Evolutionary conservation across 2,888 invertebrate genomes (phyloP).

Genomic region (Smittia aterrima): DNA sequence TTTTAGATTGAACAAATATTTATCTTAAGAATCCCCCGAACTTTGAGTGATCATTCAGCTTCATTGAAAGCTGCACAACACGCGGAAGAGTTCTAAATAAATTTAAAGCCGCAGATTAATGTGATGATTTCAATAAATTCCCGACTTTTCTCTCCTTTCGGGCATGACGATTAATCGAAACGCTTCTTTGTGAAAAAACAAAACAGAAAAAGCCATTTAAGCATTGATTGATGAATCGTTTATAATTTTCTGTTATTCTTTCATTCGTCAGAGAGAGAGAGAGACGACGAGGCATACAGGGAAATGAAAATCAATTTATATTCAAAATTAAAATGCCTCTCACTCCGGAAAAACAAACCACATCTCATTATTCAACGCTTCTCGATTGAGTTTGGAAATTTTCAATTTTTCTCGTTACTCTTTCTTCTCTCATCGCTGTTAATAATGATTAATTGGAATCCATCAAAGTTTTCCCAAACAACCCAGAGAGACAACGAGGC

Average conservation of each 20-base stretch:
- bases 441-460: conserved; percentile 42
- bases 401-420: conserved; percentile 37
- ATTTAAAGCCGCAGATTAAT: conserved; percentile 6
- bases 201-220: conserved; percentile 17
- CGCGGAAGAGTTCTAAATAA: too few relatives aligned
- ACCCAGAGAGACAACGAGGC: neutral
- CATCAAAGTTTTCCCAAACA: conserved; percentile 24
- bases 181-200: conserved; percentile 10
- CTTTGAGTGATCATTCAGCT: neutral
- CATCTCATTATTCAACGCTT: conserved; percentile 36
- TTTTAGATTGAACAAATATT: conserved; percentile 2
- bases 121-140: conserved; percentile 29
- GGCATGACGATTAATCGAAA: neutral
- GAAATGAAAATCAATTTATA: conserved; percentile 27
- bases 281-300: neutral
- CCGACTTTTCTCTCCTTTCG: neutral
- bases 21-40: conserved; percentile 1
- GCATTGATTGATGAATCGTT: conserved; percentile 35
- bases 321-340: conserved; percentile 21
- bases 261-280: neutral
- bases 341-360: conserved; percentile 36
- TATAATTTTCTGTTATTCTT: conserved; percentile 6
- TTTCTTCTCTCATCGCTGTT: conserved; percentile 3
- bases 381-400: conserved; percentile 5
- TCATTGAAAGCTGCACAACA: too few relatives aligned